Evolutionary conservation across 2,888 invertebrate genomes (phyloP).

Genomic region (Amphipyra berbera): DNA sequence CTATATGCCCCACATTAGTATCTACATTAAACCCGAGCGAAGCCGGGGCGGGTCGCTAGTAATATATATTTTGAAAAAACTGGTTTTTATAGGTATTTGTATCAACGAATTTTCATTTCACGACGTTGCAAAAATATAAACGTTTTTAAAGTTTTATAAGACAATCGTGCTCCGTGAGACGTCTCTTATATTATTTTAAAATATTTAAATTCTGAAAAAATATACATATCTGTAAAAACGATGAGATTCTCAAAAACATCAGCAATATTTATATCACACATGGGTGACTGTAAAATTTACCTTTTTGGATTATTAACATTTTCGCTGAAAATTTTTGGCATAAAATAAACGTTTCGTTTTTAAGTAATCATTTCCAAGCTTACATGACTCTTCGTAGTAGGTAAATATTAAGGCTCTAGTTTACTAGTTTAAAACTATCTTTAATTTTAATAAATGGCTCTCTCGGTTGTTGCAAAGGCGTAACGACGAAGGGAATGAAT

Average conservation of each 20-base stretch:
- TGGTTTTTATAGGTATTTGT: too few species aligned
- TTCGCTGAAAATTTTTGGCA: neutral
- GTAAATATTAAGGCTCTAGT: neutral
- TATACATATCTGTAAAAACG: slow-evolving; percentile 8
- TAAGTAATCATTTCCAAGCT: slow-evolving; percentile 5
- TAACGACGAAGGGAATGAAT: too few species aligned
- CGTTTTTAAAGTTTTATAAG: slow-evolving; percentile 6
- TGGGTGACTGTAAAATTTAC: neutral
- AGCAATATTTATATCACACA: slow-evolving; percentile 4
- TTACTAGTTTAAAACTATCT: too few species aligned
- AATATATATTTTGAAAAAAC: too few species aligned
- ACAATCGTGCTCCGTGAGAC: slow-evolving; percentile 7
- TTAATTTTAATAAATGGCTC: too few species aligned
- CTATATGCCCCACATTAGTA: too few species aligned
- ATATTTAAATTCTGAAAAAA: slow-evolving; percentile 10
- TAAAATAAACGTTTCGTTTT: slow-evolving; percentile 5
- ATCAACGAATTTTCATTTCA: too few species aligned
- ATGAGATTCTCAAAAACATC: slow-evolving; percentile 11
- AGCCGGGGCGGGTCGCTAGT: too few species aligned
- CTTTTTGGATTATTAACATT: slow-evolving; percentile 7
- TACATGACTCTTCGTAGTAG: neutral
- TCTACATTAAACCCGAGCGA: too few species aligned
- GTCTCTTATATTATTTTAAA: slow-evolving; percentile 3
- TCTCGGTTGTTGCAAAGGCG: too few species aligned
- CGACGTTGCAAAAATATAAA: slow-evolving; percentile 5